Conservation (phyloP, 1,140 invertebrate genomes). For the Neodiprion fabricii region DNA sequence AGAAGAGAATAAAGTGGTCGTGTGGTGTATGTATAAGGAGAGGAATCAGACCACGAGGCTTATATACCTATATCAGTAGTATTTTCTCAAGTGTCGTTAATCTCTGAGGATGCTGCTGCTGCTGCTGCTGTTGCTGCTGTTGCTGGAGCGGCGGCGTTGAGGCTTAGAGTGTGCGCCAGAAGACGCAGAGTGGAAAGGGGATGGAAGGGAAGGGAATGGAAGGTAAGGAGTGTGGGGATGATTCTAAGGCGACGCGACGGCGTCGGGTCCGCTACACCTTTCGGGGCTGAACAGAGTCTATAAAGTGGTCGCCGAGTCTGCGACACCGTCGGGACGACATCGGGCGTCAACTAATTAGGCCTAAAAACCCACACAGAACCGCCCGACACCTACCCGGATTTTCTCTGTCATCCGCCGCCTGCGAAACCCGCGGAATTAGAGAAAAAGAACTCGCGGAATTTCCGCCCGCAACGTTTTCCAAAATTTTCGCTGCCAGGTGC, state of each 20-base stretch:
- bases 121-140: too few species aligned
- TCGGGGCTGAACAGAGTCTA: slow-evolving; percentile 28
- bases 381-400: too few species aligned
- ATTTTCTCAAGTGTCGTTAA: too few species aligned
- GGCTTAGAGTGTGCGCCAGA: slow-evolving; percentile 15
- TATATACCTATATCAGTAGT: too few species aligned
- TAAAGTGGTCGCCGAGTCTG: slow-evolving; percentile 39
- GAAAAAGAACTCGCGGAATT: too few species aligned
- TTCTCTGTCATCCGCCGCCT: slow-evolving; percentile 31
- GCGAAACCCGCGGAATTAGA: background rate
- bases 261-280: slow-evolving; percentile 12
- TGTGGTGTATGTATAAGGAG: too few species aligned
- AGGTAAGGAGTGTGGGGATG: slow-evolving; percentile 12
- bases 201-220: slow-evolving; percentile 13
- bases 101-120: too few species aligned
- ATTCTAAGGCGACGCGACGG: slow-evolving; percentile 14
- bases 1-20: too few species aligned
- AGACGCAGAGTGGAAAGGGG: slow-evolving; percentile 14
- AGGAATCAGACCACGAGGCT: too few species aligned
- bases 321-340: slow-evolving; percentile 46
- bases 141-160: slow-evolving; percentile 22
- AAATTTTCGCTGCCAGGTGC: too few species aligned
- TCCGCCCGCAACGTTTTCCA: too few species aligned
- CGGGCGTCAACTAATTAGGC: slow-evolving; percentile 61
- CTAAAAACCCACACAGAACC: slow-evolving; percentile 49